Base-by-base conservation (phyloP, 2,113 vertebrate genomes). In the Epinephelus lanceolatus region DNA sequence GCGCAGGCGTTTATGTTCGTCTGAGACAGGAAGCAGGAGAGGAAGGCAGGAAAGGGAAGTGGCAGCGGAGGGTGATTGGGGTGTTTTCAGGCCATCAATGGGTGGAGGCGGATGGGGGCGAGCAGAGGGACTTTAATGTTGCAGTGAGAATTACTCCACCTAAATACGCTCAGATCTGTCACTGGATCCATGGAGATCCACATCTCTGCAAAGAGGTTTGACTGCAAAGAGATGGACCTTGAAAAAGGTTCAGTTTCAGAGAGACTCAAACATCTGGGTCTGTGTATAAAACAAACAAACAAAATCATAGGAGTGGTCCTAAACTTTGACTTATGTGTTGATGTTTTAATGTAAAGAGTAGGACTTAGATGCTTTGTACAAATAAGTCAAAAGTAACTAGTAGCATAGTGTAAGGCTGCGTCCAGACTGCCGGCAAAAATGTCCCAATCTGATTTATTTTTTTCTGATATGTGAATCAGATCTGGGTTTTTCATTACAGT, bases 161-260 rank as follows among this genome's bases (percentile, higher is more conserved):
- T 15, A 99, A 99, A 89, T 99, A 96, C 0, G 97, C 97, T 17
- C 98, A 99, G 92, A 97, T 99, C 78, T 99, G 98, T 90, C 96
- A 97, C 94, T 99, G 97, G 98, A 95, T 99, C 71, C 96, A 96
- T 2, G 96, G 96, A 15, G 94, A 97, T 17, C 93, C 94, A 3
- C 92, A 88, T 40, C 90, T 80, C 49, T 99, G 97, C 61, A 79
- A 91, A 5, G 92, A 91, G 3, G 93, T 96, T 72, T 99, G 90
- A 96, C 66, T 15, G 37, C 3, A 49, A 27, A 70, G 21, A 0
- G 11, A 63, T 11, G 3, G 63, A 56, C 37, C n/a, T 19, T 45
- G 18, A 55, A 7, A 63, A 40, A 70, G 33, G 15, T 30, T 53
- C 7, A 25, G 19, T 27, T 40, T 65, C 0, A 17, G 17, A 30